Conservation (phyloP, 2,888 invertebrate species). For the Apamea crenata region DNA sequence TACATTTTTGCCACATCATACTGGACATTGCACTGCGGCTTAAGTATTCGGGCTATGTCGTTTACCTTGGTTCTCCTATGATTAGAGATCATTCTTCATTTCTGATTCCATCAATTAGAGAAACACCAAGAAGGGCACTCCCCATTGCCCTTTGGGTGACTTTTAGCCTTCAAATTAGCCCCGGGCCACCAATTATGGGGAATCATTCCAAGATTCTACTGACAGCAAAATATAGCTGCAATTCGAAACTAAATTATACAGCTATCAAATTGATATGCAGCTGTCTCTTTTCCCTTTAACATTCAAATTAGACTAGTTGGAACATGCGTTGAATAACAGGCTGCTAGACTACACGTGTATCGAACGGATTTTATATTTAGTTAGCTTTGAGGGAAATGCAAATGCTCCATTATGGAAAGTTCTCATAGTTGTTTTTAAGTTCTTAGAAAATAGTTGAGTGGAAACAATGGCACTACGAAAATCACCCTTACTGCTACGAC, state of each 20-base stretch:
- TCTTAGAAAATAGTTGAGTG: neutral
- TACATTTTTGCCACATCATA: neutral
- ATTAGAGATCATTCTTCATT: neutral
- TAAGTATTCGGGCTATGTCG: neutral
- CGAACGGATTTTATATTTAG: constrained; percentile 41
- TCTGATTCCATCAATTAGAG: neutral
- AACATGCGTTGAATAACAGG: neutral
- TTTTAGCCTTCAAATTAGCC: neutral
- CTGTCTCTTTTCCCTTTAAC: constrained; percentile 28
- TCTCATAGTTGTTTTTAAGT: neutral
- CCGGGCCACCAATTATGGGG: neutral
- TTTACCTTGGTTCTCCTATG: neutral
- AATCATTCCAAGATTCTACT: neutral
- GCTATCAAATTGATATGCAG: constrained; percentile 36
- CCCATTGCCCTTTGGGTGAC: neutral
- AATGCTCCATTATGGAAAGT: constrained; percentile 19
- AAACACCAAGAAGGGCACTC: neutral
- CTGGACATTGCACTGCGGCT: neutral
- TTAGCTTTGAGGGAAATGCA: constrained; percentile 12
- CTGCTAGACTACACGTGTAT: constrained; percentile 44
- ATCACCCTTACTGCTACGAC: neutral
- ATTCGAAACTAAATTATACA: constrained; percentile 19
- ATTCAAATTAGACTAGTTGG: constrained; percentile 18
- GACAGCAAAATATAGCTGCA: neutral
- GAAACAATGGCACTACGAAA: neutral